Percentiles rank a stretch among this genome's conserved stretches.
These are phyloP conservation scores for Papilio helenus DNA, from an alignment of 1,140 invertebrate species.

Conservation along the genomic window DNA sequence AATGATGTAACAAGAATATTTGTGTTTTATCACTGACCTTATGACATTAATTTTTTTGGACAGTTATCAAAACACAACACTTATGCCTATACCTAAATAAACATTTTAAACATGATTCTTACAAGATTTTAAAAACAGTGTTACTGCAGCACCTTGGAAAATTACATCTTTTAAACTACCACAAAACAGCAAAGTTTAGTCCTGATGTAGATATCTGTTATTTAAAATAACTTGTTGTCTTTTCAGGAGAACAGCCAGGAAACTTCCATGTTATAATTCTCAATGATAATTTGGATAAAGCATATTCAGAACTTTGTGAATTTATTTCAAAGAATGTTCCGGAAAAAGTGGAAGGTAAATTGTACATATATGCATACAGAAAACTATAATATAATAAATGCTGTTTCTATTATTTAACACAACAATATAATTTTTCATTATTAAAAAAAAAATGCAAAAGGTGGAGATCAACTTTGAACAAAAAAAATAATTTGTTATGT, in stretches of 20 bases:
- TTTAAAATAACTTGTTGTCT: neutral
- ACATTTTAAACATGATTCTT: neutral
- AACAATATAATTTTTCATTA: no score
- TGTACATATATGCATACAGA: neutral
- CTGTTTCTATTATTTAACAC: no score
- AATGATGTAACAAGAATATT: neutral
- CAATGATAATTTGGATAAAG: conserved; percentile 96
- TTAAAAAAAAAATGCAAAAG: no score
- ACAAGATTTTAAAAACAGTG: no score
- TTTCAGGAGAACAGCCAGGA: conserved; percentile 87
- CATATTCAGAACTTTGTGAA: conserved; percentile 91
- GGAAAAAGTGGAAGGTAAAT: conserved; percentile 71
- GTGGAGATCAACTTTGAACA: no score
- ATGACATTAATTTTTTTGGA: neutral
- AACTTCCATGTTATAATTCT: conserved; percentile 96
- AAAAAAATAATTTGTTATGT: no score
- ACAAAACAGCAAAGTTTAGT: no score
- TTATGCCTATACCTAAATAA: neutral
- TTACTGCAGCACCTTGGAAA: neutral
- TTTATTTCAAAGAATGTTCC: conserved; percentile 86
- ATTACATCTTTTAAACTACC: neutral
- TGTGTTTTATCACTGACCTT: neutral
- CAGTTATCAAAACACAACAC: neutral
- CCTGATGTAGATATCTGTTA: neutral
- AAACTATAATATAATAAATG: neutral